Evolutionary conservation across 2,113 vertebrate species (phyloP).

Genomic region (Gymnocephalus cernua): DNA sequence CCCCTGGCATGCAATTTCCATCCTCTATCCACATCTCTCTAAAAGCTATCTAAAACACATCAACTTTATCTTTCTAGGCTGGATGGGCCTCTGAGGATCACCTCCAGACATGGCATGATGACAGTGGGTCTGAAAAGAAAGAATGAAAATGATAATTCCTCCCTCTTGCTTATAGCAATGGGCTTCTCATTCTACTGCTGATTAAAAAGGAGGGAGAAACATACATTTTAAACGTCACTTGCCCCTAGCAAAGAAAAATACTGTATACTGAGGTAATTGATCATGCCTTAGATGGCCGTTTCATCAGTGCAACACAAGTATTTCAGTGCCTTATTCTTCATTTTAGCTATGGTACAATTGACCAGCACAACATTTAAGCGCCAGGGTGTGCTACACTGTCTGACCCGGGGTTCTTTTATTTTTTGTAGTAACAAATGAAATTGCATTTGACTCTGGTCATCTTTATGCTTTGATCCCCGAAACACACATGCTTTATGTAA

Average conservation of each 20-base stretch:
- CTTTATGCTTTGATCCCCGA: slow-evolving; percentile 29
- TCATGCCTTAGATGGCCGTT: slow-evolving; percentile 63
- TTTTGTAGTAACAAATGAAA: slow-evolving; percentile 56
- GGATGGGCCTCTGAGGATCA: slow-evolving; percentile 65
- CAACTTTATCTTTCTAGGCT: slow-evolving; percentile 67
- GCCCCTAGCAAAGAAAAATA: slow-evolving; percentile 60
- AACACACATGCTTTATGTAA: slow-evolving; percentile 28
- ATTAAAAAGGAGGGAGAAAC: slow-evolving; percentile 43
- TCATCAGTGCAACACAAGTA: slow-evolving; percentile 59
- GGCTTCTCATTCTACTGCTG: slow-evolving; percentile 47
- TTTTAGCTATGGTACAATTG: slow-evolving; percentile 69
- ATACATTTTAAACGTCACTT: slow-evolving; percentile 30
- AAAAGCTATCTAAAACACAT: slow-evolving; percentile 75
- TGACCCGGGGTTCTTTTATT: slow-evolving; percentile 50
- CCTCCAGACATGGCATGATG: slow-evolving; percentile 59
- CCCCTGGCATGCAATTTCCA: slow-evolving; percentile 71
- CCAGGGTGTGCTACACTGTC: slow-evolving; percentile 6
- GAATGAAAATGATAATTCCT: slow-evolving; percentile 63
- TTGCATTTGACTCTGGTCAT: slow-evolving; percentile 52
- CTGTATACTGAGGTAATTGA: slow-evolving; percentile 62
- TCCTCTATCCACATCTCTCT: slow-evolving; percentile 57
- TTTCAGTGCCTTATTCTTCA: slow-evolving; percentile 63
- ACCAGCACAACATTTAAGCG: slow-evolving; percentile 56
- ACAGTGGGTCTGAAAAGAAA: slow-evolving; percentile 48
- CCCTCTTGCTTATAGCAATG: slow-evolving; percentile 46